phyloP scores from a whole-genome alignment of 2,888 invertebrate species.

The Acanthococcus lagerstroemiae region DNA sequence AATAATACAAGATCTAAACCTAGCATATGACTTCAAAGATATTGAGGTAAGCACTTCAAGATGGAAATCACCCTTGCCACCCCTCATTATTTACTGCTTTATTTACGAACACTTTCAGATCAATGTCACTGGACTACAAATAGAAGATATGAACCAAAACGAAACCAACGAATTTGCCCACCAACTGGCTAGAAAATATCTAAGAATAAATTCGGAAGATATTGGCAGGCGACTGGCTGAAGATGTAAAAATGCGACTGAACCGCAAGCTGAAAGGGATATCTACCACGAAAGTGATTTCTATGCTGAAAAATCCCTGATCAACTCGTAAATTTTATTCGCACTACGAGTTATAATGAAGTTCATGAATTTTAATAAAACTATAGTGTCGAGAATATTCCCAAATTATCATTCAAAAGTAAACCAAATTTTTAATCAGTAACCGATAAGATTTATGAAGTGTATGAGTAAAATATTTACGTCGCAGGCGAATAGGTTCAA shows the following conservation, averaged over 20 bases:
- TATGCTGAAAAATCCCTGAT: slow-evolving; percentile 10
- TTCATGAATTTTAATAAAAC: too few species aligned
- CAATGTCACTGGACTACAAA: background rate
- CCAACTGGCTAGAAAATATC: background rate
- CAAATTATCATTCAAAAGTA: too few species aligned
- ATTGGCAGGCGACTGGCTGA: slow-evolving; percentile 2
- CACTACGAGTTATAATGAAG: too few species aligned
- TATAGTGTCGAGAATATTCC: too few species aligned
- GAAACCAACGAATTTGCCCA: slow-evolving; percentile 2
- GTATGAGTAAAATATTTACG: too few species aligned
- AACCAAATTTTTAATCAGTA: too few species aligned
- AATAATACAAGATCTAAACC: background rate
- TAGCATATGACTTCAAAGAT: slow-evolving; percentile 11
- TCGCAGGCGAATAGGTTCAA: too few species aligned
- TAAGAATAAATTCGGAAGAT: background rate
- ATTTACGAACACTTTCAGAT: background rate
- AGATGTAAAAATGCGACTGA: slow-evolving; percentile 3
- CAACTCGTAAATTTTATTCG: too few species aligned
- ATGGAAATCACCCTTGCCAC: background rate
- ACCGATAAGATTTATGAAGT: too few species aligned
- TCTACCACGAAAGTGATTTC: slow-evolving; percentile 9
- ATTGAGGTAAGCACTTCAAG: background rate
- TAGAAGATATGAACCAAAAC: background rate
- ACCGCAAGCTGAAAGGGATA: slow-evolving; percentile 17
- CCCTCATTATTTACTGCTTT: background rate